Evolutionary conservation across 2,113 vertebrate species (phyloP).

Genomic region (Zosterops japonicus): DNA sequence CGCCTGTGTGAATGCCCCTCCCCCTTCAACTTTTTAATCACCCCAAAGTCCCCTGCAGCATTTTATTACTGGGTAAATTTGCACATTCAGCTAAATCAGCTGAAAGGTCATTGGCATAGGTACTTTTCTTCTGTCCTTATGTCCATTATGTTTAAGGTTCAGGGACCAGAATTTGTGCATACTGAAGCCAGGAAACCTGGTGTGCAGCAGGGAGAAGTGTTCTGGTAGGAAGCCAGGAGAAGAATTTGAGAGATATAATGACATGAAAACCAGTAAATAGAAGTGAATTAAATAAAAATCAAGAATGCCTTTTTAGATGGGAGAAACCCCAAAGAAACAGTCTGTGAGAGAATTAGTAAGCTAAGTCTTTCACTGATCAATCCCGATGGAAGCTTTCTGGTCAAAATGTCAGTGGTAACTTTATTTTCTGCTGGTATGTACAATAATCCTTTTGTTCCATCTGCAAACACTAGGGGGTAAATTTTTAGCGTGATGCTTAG

Average conservation of each 20-base stretch:
- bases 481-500: constrained; percentile 70
- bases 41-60: constrained; percentile 9
- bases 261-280: background rate
- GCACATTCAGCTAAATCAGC: constrained; percentile 6
- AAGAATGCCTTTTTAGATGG: background rate
- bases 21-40: constrained; percentile 7
- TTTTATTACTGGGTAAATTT: constrained; percentile 42
- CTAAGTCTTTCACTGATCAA: constrained; percentile 40
- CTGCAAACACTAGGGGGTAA: constrained; percentile 80
- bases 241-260: background rate
- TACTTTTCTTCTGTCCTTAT: background rate
- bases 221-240: constrained; percentile 42
- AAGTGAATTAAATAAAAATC: constrained; percentile 23
- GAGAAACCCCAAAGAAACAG: background rate
- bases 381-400: constrained; percentile 52
- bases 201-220: background rate
- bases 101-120: background rate
- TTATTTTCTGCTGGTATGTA: constrained; percentile 72
- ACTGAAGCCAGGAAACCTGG: background rate
- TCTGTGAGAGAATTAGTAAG: background rate
- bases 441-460: constrained; percentile 78
- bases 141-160: constrained; percentile 12
- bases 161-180: background rate
- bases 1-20: background rate
- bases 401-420: constrained; percentile 70